Evolutionary conservation across 2,113 vertebrate species (phyloP).

Genomic region (Notothenia rossii): DNA sequence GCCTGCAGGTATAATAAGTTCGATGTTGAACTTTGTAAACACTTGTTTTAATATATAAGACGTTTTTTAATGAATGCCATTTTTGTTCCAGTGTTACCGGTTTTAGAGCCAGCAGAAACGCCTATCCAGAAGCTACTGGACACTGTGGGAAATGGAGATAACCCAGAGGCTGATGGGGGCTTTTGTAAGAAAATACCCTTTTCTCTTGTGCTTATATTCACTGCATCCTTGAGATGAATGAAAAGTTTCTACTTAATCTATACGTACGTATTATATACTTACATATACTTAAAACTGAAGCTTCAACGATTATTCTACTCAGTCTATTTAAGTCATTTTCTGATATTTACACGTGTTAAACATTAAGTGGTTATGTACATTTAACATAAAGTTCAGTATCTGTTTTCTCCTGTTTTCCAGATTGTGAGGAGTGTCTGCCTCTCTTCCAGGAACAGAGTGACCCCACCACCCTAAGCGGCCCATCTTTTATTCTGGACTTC

Average conservation of each 20-base stretch:
- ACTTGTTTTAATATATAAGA: no score
- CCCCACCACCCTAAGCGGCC: constrained; percentile 73
- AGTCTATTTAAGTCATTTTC: no score
- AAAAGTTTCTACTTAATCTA: background rate
- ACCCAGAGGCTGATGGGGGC: constrained; percentile 32
- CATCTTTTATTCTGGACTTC: constrained; percentile 83
- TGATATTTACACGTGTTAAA: background rate
- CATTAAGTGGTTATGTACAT: background rate
- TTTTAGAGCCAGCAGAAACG: constrained; percentile 47
- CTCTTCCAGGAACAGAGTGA: constrained; percentile 83
- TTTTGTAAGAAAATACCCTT: constrained; percentile 67
- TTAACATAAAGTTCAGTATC: rapidly evolving
- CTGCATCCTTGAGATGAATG: background rate
- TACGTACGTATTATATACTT: background rate
- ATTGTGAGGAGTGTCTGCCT: constrained; percentile 85
- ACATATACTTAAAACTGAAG: no score
- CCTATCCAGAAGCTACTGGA: constrained; percentile 74
- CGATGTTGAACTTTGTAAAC: background rate
- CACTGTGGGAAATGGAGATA: constrained; percentile 63
- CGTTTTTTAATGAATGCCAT: background rate
- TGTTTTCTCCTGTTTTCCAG: constrained; percentile 57
- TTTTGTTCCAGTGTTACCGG: constrained; percentile 33
- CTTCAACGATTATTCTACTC: no score
- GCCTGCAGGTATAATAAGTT: constrained; percentile 35
- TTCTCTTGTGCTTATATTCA: background rate